These are phyloP conservation scores for Eremophila alpestris DNA, from an alignment of 2,797 vertebrate species.

Conservation along the genomic window DNA sequence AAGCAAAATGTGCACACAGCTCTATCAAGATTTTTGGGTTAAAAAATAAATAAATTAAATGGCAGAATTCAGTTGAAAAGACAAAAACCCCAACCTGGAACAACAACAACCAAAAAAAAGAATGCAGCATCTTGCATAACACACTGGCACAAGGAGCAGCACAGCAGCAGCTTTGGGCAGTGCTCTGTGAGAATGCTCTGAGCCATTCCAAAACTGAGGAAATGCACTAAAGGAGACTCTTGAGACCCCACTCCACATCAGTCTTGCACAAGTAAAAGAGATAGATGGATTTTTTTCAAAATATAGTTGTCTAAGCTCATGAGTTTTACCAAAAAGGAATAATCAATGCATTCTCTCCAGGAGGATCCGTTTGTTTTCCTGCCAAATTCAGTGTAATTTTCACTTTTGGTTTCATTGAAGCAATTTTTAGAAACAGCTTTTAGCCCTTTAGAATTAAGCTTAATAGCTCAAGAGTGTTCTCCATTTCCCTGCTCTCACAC, in stretches of 20 bases:
- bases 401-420: background rate
- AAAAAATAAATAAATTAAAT: background rate
- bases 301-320: background rate
- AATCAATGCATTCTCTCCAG: background rate
- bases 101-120: background rate
- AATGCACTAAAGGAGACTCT: background rate
- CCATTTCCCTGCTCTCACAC: background rate
- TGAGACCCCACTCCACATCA: background rate
- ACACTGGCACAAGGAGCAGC: background rate
- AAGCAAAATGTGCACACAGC: background rate
- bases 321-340: background rate
- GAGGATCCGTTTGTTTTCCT: background rate
- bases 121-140: slow-evolving; percentile 36
- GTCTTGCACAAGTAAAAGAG: background rate
- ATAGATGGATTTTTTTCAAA: background rate
- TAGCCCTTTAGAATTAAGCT: background rate
- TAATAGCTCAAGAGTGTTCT: background rate
- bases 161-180: background rate
- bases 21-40: background rate
- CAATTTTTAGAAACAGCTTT: background rate
- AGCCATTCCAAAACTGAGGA: background rate
- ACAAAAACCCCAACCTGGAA: background rate
- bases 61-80: background rate
- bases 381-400: background rate
- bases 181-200: background rate